Conservation (phyloP, 2,113 vertebrate genomes). For the Natator depressus region DNA sequence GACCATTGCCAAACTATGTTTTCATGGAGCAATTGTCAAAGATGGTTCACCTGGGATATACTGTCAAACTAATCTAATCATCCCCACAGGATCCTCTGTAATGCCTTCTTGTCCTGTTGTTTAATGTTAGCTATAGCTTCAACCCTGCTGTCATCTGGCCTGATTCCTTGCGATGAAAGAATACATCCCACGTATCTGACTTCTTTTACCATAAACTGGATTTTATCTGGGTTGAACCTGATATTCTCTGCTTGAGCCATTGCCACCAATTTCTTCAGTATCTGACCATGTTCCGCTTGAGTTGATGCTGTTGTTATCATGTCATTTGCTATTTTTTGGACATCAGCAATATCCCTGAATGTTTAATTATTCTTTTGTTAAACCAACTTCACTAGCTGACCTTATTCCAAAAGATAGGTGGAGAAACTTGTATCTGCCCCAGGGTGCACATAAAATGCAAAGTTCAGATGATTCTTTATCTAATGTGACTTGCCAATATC, state of each 20-base stretch:
- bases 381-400: constrained; percentile 33
- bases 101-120: not conserved
- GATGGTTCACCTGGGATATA: too few relatives aligned
- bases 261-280: constrained; percentile 38
- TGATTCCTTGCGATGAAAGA: not conserved
- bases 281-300: constrained; percentile 26
- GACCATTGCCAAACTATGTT: not conserved
- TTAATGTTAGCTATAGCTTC: not conserved
- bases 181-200: too few relatives aligned
- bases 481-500: constrained; percentile 10
- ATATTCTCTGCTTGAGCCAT: constrained; percentile 19
- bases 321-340: constrained; percentile 5
- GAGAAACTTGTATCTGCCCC: constrained; percentile 19
- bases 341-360: not conserved
- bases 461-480: not conserved
- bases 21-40: too few relatives aligned
- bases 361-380: constrained; percentile 39
- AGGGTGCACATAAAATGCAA: not conserved
- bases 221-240: not conserved
- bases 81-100: too few relatives aligned
- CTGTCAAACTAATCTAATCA: too few relatives aligned
- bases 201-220: not conserved
- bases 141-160: not conserved
- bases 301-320: constrained; percentile 31
- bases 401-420: constrained; percentile 34